Evolutionary conservation across 2,797 vertebrate genomes (phyloP), one percentile per base, ranked within the genome.

Genomic region (Sus cebifrons): DNA sequence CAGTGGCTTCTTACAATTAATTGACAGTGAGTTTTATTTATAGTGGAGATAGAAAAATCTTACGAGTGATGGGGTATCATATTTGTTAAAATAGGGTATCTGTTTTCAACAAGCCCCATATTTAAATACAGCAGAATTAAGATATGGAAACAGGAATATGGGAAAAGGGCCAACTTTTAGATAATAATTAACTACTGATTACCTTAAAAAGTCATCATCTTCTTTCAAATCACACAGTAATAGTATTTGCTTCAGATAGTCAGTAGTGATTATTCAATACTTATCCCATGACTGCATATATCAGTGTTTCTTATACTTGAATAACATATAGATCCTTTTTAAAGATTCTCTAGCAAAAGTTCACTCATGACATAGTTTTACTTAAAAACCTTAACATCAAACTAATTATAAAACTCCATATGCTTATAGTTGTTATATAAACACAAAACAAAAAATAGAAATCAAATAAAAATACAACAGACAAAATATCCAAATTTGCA

Each of bases 371-470:
- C 17, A 95, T 82, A 82, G 85, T 95, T 97, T 95, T 92, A 88
- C 70, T 89, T 95, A 91, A 94, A 83, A 88, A 85, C 75, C 8
- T 91, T 96, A 86, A 75, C 78, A 92, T 92, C 36, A 89, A 92
- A 82, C 87, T 94, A 97, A 92, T 96, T 96, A 95, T 89, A 89
- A 94, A 88, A 89, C 6, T 40, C 95, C 90, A 95, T 96, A 96
- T 94, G 92, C 74, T 95, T 96, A 91, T 71, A 86, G 65, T 21
- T 68, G 49, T 78, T 95, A 88, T 91, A 36, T 93, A 95, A 95
- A 97, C 86, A 97, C 32, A 96, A 94, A 97, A 91, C 67, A 95
- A 93, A 96, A 71, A 92, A 74, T 18, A 89, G 49, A 92, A 96
- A 81, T 85, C n/a, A 95, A 92, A 92, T 94, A 79, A 85, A 96